A percentile compares a stretch with the other conserved stretches of the same genome.
Evolutionary conservation across 2,888 invertebrate species (phyloP).

Genomic region (Griposia aprilina): DNA sequence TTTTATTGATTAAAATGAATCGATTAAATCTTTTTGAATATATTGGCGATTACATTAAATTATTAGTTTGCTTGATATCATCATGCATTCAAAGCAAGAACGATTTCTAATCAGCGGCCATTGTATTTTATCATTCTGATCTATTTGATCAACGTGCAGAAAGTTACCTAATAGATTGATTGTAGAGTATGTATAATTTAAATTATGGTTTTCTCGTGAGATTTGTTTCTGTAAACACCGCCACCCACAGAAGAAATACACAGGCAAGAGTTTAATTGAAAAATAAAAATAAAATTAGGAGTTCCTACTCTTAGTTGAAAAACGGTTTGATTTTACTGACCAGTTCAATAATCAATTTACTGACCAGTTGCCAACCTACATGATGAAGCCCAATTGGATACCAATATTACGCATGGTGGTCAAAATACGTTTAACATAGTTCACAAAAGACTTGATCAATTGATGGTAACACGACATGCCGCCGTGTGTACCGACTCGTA

Average conservation of each 20-base stretch:
- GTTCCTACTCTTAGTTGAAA: no score
- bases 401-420: conserved; percentile 38
- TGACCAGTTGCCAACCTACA: conserved; percentile 6
- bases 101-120: neutral
- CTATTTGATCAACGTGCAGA: neutral
- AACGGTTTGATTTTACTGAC: no score
- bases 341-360: neutral
- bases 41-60: neutral
- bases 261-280: no score
- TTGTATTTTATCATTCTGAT: neutral
- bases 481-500: conserved; percentile 49
- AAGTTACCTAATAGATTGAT: neutral
- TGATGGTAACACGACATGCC: conserved; percentile 42
- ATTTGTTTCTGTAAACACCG: no score
- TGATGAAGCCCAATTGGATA: conserved; percentile 32
- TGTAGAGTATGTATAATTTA: no score
- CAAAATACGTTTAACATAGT: conserved; percentile 40
- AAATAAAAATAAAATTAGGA: no score
- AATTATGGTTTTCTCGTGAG: no score
- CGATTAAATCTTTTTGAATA: conserved; percentile 32
- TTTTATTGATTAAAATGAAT: conserved; percentile 42
- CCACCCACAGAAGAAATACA: no score
- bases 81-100: neutral
- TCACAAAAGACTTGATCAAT: conserved; percentile 51
- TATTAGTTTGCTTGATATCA: neutral